phyloP scores from a whole-genome alignment of 1,140 invertebrate species.

The Bombus affinis region DNA sequence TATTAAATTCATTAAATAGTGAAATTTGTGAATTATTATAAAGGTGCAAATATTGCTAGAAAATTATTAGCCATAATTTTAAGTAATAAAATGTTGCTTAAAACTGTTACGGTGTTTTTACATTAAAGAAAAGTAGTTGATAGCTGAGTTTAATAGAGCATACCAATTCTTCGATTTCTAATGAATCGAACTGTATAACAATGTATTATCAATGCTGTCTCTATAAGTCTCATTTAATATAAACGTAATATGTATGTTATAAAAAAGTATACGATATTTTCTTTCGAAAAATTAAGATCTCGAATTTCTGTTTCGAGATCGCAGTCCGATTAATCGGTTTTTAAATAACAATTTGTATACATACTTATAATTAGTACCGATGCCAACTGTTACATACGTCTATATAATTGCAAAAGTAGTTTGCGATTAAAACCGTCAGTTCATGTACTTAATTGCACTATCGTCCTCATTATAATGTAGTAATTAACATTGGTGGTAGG shows the following conservation, averaged over 20 bases:
- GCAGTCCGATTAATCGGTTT: background rate
- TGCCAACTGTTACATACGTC: background rate
- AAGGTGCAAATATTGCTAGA: background rate
- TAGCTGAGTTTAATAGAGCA: background rate
- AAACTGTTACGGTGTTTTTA: background rate
- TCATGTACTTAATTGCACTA: background rate
- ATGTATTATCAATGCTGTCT: too few species aligned
- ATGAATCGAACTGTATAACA: background rate
- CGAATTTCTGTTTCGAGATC: background rate
- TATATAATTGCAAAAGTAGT: background rate
- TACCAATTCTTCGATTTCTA: background rate
- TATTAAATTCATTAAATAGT: background rate
- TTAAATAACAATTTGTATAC: background rate
- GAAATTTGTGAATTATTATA: too few species aligned
- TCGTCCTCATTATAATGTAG: background rate
- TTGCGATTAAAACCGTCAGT: background rate
- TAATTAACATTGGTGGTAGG: background rate
- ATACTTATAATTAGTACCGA: background rate
- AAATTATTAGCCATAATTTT: background rate
- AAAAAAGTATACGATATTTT: background rate
- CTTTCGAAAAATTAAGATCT: background rate
- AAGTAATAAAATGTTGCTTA: background rate
- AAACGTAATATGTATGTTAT: background rate
- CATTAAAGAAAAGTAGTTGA: background rate
- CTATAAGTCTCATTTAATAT: background rate